Evolutionary conservation across 2,888 invertebrate genomes (phyloP).

Genomic region (Nymphalis polychloros): DNA sequence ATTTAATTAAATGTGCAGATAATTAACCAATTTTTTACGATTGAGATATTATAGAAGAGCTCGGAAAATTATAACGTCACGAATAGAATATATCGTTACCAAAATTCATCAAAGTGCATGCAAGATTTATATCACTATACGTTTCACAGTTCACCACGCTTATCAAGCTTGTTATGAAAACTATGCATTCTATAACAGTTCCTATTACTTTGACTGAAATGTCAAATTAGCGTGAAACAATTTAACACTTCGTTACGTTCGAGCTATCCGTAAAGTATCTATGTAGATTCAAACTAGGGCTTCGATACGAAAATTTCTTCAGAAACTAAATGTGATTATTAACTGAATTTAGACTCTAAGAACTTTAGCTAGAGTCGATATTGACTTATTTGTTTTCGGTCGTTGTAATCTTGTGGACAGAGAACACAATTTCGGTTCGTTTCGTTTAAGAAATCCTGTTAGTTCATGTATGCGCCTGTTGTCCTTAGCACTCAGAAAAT

Average conservation of each 20-base stretch:
- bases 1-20: no score
- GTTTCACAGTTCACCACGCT: constrained; percentile 37
- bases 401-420: constrained; percentile 45
- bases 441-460: constrained; percentile 53
- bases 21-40: no score
- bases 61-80: background rate
- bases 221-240: constrained; percentile 25
- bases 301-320: constrained; percentile 57
- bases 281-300: constrained; percentile 54
- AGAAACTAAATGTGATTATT: constrained; percentile 47
- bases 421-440: constrained; percentile 68
- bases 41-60: background rate
- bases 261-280: constrained; percentile 58
- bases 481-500: constrained; percentile 3
- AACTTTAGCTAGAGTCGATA: constrained; percentile 38
- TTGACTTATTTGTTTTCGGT: constrained; percentile 20
- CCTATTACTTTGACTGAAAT: constrained; percentile 17
- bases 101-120: constrained; percentile 10
- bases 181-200: constrained; percentile 18
- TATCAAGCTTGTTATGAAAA: constrained; percentile 38
- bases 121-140: constrained; percentile 44
- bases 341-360: constrained; percentile 42
- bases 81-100: background rate
- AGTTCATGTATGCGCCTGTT: constrained; percentile 17
- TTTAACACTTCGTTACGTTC: constrained; percentile 35